These are phyloP conservation scores for Sebastes cheni DNA, from an alignment of 2,797 vertebrate genomes.

Conservation along the genomic window DNA sequence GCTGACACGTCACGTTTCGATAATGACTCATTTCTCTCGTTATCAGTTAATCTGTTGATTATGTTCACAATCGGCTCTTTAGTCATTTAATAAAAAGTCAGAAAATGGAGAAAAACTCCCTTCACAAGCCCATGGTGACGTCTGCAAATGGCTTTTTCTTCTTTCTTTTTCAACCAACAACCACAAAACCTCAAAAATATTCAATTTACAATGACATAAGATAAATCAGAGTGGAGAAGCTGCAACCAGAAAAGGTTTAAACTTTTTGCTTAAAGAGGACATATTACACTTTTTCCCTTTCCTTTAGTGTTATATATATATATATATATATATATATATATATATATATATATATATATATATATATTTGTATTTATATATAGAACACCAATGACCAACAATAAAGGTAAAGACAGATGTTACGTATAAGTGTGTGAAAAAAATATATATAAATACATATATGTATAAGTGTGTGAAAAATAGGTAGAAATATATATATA, in stretches of 20 bases:
- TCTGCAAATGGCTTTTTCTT: not conserved
- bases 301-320: no score
- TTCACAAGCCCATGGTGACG: not conserved
- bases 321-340: no score
- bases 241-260: not conserved
- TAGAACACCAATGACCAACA: no score
- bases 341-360: no score
- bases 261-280: no score
- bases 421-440: no score
- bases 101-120: not conserved
- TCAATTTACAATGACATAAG: not conserved
- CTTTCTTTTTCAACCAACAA: not conserved
- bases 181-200: not conserved
- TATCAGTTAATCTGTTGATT: not conserved
- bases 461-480: no score
- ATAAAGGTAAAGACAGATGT: no score
- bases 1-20: conserved; percentile 7
- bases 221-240: not conserved
- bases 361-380: no score
- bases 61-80: not conserved
- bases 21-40: not conserved
- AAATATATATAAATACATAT: no score
- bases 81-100: not conserved
- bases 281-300: no score
- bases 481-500: no score